Evolutionary conservation across 2,888 invertebrate species (phyloP), one percentile per base, ranked within the genome.

Genomic region (Marronus borbonicus): DNA sequence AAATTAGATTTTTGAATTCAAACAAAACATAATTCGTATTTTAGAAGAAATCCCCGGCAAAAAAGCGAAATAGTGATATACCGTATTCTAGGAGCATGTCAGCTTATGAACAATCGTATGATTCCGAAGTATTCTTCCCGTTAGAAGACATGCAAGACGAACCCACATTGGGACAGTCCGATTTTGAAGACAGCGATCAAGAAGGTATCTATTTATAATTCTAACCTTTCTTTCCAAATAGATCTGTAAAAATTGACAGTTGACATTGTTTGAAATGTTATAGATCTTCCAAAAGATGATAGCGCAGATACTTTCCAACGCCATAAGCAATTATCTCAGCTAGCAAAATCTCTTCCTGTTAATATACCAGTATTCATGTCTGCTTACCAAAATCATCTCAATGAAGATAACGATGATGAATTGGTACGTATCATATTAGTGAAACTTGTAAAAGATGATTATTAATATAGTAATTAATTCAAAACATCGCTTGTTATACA

Each of bases 321-420:
- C 20, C 69, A 69, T 7, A 50, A 69, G 24, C 78, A 74, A 50
- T 50, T 64, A 4, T 36, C 52, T 24, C 77, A 75, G 89, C 86
- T 95, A 81, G 96, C 95, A 62, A 93, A 93, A 86, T 95, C 95
- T 81, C 89, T 96, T 85, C 96, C 96, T 55, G 93, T 96, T 86
- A 93, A 92, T 86, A 93, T 96, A 88, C 94, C 95, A 76, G 66
- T 68, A 36, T 93, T 93, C 85, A 82, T 87, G 83, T 83, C 86
- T 20, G 82, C 85, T 44, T 82, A 84, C 66, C 83, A 84, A 76
- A 84, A 82, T 77, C 85, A 84, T 65, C 84, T 81, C 85, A 90
- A 81, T 85, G 88, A 84, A 68, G 89, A 89, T 65, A 92, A 92
- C 76, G 93, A 88, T 62, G 84, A 83, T 65, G 76, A 80, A 62